Evolutionary conservation across 2,113 vertebrate genomes (phyloP).

Genomic region (Vombatus ursinus): DNA sequence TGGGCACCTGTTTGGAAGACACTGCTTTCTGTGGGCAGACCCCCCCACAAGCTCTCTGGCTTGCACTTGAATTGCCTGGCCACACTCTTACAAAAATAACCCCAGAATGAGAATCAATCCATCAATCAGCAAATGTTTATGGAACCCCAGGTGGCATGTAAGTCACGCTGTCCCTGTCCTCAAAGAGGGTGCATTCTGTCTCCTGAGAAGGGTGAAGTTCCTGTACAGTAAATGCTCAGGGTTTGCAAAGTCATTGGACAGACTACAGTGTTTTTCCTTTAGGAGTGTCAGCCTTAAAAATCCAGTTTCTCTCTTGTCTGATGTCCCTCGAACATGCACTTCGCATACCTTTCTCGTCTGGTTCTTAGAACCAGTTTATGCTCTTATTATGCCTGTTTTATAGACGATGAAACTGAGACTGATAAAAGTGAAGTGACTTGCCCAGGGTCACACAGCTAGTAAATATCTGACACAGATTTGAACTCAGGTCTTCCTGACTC

Average conservation of each 20-base stretch:
- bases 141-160: neutral
- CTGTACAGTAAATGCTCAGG: neutral
- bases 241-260: neutral
- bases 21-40: constrained; percentile 45
- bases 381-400: neutral
- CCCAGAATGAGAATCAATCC: neutral
- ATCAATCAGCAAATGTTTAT: neutral
- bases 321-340: neutral
- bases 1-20: constrained; percentile 59
- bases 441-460: no score
- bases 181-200: neutral
- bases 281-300: neutral
- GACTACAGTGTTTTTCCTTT: neutral
- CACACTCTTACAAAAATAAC: neutral
- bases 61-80: neutral
- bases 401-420: neutral
- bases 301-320: neutral
- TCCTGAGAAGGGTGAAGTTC: neutral
- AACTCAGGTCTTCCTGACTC: neutral
- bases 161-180: neutral
- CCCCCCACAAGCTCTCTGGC: neutral
- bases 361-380: neutral
- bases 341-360: neutral
- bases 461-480: neutral
- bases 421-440: neutral